phyloP scores from a whole-genome alignment of 2,888 invertebrate species.

The Campaea margaritaria region DNA sequence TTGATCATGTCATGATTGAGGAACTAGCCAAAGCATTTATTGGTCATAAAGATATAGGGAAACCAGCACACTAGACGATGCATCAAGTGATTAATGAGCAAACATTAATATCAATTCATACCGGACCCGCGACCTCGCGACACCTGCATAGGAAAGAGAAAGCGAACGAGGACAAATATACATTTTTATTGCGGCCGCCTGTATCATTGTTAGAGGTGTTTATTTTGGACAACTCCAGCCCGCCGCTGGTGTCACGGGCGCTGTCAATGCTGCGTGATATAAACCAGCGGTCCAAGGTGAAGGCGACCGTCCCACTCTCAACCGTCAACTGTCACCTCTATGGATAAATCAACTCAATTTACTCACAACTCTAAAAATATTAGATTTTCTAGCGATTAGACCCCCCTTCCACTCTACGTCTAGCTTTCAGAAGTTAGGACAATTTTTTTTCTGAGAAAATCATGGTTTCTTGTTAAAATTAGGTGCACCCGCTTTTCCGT shows the following conservation, averaged over 20 bases:
- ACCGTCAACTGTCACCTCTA: conserved; percentile 67
- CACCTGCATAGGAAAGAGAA: conserved; percentile 47
- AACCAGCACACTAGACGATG: too few relatives aligned
- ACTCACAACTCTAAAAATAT: conserved; percentile 46
- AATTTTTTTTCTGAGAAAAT: conserved; percentile 8
- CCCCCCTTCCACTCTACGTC: neutral
- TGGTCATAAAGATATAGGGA: too few relatives aligned
- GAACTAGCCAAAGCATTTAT: neutral
- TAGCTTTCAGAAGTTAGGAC: conserved; percentile 5
- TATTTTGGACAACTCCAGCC: conserved; percentile 69
- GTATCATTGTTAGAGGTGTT: conserved; percentile 74
- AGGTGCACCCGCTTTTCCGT: conserved; percentile 2
- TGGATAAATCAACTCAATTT: conserved; percentile 69
- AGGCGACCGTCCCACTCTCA: conserved; percentile 63
- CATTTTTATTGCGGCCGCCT: conserved; percentile 62
- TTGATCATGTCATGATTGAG: neutral
- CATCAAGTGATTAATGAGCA: too few relatives aligned
- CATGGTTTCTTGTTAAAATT: conserved; percentile 16
- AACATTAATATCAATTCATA: too few relatives aligned
- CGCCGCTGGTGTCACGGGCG: conserved; percentile 72
- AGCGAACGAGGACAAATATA: conserved; percentile 55
- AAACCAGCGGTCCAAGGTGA: conserved; percentile 80
- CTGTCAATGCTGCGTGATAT: conserved; percentile 73
- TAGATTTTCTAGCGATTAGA: conserved; percentile 25
- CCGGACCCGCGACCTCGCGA: conserved; percentile 43